Evolutionary conservation across 2,888 invertebrate species (phyloP).

Genomic region (Amiota minor): DNA sequence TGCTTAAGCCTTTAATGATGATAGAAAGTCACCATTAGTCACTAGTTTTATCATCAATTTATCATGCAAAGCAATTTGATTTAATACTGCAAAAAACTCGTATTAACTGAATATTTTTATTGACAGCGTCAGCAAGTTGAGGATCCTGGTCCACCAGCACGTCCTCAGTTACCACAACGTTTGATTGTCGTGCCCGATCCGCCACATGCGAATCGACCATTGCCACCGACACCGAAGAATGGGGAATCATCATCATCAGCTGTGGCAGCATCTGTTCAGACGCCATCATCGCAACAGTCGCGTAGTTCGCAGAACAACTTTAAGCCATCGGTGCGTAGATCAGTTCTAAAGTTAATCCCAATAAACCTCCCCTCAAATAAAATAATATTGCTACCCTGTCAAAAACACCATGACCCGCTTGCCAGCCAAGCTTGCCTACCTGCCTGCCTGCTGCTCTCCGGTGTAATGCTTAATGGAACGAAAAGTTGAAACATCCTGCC

Average conservation of each 20-base stretch:
- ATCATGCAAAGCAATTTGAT: no score
- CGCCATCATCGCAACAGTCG: constrained; percentile 78
- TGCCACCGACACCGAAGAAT: constrained; percentile 73
- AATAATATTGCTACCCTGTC: no score
- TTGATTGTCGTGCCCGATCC: constrained; percentile 94
- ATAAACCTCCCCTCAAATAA: no score
- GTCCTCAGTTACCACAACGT: constrained; percentile 92
- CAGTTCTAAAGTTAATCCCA: no score
- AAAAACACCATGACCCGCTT: no score
- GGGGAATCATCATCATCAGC: constrained; percentile 54
- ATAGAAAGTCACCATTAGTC: background rate
- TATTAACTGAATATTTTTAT: background rate
- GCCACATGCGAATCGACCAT: constrained; percentile 77
- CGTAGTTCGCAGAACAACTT: constrained; percentile 89
- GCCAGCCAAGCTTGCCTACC: background rate
- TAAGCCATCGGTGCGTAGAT: constrained; percentile 85
- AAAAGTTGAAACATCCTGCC: background rate
- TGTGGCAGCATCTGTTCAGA: constrained; percentile 66
- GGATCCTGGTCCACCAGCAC: constrained; percentile 90
- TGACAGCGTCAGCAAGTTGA: constrained; percentile 74
- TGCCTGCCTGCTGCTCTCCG: background rate
- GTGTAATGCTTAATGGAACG: constrained; percentile 3
- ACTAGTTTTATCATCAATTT: background rate
- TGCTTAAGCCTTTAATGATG: no score
- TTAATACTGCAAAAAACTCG: background rate